phyloP scores from a whole-genome alignment of 2,888 invertebrate species.

The Tenthredo livida region DNA sequence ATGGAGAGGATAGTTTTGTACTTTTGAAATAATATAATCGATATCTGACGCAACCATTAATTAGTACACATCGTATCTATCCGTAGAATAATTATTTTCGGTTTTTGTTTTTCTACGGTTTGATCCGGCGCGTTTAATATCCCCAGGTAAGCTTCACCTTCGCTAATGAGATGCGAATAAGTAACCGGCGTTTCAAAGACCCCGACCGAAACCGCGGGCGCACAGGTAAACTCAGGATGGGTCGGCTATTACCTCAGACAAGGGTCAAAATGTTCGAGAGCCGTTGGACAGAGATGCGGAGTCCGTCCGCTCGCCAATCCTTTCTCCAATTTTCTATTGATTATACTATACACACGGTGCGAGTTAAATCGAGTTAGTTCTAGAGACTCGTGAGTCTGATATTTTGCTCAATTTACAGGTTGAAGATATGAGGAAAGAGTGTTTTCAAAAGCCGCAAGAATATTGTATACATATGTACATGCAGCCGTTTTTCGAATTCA shows the following conservation, averaged over 20 bases:
- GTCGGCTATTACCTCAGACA: constrained; percentile 49
- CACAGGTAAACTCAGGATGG: constrained; percentile 45
- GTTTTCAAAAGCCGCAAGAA: neutral
- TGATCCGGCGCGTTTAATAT: constrained; percentile 2
- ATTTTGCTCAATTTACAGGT: neutral
- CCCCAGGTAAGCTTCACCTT: constrained; percentile 14
- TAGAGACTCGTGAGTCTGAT: neutral
- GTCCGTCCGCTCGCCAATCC: constrained; percentile 41
- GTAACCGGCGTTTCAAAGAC: constrained; percentile 38
- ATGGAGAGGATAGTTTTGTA: neutral
- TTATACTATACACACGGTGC: neutral
- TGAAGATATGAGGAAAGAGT: neutral
- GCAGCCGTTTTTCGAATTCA: neutral
- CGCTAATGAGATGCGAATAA: constrained; percentile 49
- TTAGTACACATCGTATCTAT: neutral
- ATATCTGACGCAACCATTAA: constrained; percentile 2
- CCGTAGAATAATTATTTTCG: neutral
- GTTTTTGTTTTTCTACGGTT: neutral
- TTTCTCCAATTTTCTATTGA: constrained; percentile 45
- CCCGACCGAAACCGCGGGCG: constrained; percentile 10
- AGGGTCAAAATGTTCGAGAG: constrained; percentile 44
- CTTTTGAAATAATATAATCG: neutral
- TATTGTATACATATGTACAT: neutral
- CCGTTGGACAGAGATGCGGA: constrained; percentile 19
- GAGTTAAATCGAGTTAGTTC: neutral